phyloP scores from a whole-genome alignment of 2,797 vertebrate species.

The Parauchenoglanis punctatus region DNA sequence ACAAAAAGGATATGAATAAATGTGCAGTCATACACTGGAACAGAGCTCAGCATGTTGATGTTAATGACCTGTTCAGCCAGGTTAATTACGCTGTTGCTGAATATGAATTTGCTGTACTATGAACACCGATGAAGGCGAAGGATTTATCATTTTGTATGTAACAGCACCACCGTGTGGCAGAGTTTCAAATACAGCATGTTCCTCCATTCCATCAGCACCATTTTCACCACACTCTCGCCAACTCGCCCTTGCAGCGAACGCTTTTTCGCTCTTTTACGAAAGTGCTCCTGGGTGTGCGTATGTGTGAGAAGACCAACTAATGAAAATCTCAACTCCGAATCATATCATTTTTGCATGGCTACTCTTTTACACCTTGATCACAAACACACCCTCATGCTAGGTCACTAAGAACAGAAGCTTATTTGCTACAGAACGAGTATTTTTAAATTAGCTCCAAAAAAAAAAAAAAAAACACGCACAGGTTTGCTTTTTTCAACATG shows the following conservation, averaged over 20 bases:
- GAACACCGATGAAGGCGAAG: neutral
- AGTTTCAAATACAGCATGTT: neutral
- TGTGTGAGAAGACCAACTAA: too few species aligned
- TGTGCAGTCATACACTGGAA: neutral
- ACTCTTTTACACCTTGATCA: too few species aligned
- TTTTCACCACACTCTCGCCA: neutral
- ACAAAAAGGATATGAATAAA: neutral
- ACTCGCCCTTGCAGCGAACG: neutral
- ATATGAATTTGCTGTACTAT: neutral
- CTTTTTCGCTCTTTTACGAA: neutral
- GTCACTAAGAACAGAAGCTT: too few species aligned
- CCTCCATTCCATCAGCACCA: neutral
- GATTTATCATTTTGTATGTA: neutral
- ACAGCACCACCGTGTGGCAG: slow-evolving; percentile 1
- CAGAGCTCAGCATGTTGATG: neutral
- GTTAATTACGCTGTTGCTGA: neutral
- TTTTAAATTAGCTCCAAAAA: too few species aligned
- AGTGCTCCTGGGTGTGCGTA: too few species aligned
- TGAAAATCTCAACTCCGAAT: too few species aligned
- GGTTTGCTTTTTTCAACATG: too few species aligned
- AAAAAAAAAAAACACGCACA: too few species aligned
- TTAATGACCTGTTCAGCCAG: neutral
- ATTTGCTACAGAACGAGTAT: too few species aligned
- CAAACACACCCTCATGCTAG: too few species aligned
- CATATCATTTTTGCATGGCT: too few species aligned